These are phyloP conservation scores for Aramus guarauna DNA, from an alignment of 2,113 vertebrate genomes.

Conservation along the genomic window DNA sequence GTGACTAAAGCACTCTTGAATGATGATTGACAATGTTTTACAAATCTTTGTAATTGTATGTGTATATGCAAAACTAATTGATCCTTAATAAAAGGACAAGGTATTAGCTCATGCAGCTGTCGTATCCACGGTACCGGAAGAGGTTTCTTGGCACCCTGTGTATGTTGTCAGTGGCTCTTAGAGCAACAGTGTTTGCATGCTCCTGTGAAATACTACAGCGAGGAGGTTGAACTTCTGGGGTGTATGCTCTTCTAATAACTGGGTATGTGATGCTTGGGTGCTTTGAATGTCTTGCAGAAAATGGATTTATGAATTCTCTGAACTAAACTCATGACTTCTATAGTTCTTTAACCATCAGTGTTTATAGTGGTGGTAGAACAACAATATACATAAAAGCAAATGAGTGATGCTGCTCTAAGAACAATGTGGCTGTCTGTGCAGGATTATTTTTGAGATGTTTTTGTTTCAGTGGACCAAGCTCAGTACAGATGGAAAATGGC, in stretches of 20 bases:
- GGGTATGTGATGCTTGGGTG: not conserved
- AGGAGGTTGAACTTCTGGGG: not conserved
- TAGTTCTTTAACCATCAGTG: not conserved
- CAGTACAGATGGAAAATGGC: conserved; percentile 72
- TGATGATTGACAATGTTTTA: not conserved
- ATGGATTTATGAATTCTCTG: not conserved
- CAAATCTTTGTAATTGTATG: not conserved
- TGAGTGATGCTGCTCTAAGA: not conserved
- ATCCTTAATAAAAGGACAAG: not conserved
- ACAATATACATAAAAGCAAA: not conserved
- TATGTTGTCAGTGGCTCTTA: not conserved
- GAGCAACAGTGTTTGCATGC: not conserved
- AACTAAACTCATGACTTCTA: not conserved
- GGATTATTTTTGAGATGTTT: not conserved
- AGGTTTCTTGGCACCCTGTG: not conserved
- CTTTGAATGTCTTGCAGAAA: not conserved
- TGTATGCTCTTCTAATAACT: not conserved
- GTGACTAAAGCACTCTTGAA: not conserved
- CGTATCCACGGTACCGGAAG: fast-evolving
- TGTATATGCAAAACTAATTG: not conserved
- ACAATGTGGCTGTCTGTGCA: not conserved
- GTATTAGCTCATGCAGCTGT: not conserved
- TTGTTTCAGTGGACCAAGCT: conserved; percentile 78
- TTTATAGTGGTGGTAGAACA: not conserved
- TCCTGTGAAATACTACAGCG: not conserved